Percentiles rank a stretch among this genome's conserved stretches.
These are phyloP conservation scores for Bubo blakistoni DNA, from an alignment of 2,113 vertebrate species.

Conservation along the genomic window DNA sequence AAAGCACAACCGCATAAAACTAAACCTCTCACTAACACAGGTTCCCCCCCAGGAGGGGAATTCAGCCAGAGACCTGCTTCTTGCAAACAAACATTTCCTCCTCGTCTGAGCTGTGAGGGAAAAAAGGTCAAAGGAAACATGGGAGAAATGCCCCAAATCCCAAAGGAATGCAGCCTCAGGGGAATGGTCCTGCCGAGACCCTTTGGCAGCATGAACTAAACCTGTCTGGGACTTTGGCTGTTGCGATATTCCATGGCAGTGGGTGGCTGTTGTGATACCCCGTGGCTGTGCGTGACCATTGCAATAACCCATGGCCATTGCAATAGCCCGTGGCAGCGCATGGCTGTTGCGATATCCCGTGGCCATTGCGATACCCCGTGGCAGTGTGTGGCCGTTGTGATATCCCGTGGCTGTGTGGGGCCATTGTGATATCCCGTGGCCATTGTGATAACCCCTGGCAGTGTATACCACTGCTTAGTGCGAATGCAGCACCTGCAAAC, in stretches of 20 bases:
- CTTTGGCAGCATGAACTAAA: neutral
- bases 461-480: rapidly evolving
- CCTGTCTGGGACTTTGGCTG: neutral
- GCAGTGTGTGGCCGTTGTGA: no score
- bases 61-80: neutral
- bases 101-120: neutral
- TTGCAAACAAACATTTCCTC: neutral
- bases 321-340: neutral
- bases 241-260: no score
- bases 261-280: no score
- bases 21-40: neutral
- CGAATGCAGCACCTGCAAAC: neutral
- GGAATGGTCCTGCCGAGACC: rapidly evolving
- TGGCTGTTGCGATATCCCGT: no score
- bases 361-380: no score
- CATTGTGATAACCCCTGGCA: no score
- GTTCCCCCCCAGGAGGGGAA: neutral
- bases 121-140: neutral
- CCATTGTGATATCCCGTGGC: no score
- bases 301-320: no score
- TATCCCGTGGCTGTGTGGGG: neutral
- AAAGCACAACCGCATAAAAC: neutral
- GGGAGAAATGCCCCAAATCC: rapidly evolving
- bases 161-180: rapidly evolving
- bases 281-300: rapidly evolving